Evolutionary conservation across 2,888 invertebrate genomes (phyloP).

Genomic region (Catonia carolina): DNA sequence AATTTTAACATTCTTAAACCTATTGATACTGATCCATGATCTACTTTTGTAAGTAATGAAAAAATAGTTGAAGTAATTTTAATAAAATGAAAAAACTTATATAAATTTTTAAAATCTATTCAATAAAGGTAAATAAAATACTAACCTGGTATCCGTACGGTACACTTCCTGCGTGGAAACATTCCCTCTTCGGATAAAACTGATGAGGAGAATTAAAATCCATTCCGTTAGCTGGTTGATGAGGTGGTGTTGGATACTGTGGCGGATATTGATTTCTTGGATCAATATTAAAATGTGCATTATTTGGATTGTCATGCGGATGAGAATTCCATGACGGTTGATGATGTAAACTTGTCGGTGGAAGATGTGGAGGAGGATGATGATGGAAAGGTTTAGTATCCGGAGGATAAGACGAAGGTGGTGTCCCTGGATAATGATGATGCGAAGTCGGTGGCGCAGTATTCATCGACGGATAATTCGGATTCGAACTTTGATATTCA

Average conservation of each 20-base stretch:
- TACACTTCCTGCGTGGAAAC: conserved; percentile 4
- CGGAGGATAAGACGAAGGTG: conserved; percentile 1
- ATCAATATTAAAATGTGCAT: neutral
- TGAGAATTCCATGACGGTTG: neutral
- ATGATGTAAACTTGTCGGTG: no score
- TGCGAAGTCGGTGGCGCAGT: neutral
- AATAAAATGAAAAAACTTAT: no score
- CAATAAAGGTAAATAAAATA: no score
- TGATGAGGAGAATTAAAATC: conserved; percentile 6
- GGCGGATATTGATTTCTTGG: conserved; percentile 39
- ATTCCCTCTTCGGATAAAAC: neutral
- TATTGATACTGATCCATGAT: no score
- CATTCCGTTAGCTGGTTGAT: conserved; percentile 24
- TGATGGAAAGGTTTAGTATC: conserved; percentile 10
- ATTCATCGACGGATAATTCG: neutral
- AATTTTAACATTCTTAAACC: no score
- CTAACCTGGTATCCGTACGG: conserved; percentile 23
- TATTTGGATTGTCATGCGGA: no score
- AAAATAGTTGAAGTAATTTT: no score
- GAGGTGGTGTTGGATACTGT: conserved; percentile 41
- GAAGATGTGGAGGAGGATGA: no score
- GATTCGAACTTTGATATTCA: conserved; percentile 37
- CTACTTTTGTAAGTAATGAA: no score
- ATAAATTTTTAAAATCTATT: no score
- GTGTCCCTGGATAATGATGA: neutral